These are phyloP conservation scores for Drosophila affinis DNA, from an alignment of 2,888 invertebrate species.

Conservation along the genomic window DNA sequence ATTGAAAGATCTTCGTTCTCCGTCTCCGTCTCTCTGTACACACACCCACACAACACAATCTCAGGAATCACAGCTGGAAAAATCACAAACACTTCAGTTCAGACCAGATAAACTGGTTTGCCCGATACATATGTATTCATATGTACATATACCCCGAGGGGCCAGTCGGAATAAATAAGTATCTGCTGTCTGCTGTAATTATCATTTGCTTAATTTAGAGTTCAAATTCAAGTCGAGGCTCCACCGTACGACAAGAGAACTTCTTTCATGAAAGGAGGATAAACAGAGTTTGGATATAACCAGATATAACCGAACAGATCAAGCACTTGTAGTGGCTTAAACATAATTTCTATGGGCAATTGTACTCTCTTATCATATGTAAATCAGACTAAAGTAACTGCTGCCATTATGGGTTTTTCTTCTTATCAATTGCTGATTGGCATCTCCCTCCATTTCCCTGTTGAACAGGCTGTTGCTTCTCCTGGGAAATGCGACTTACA, in stretches of 20 bases:
- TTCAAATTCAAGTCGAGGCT: constrained; percentile 34
- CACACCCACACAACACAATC: neutral
- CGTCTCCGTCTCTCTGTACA: too few relatives aligned
- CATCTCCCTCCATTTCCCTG: neutral
- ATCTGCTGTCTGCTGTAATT: constrained; percentile 16
- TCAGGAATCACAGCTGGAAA: constrained; percentile 40
- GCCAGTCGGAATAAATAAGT: neutral
- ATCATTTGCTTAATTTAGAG: constrained; percentile 44
- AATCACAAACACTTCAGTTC: constrained; percentile 51
- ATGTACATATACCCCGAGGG: neutral
- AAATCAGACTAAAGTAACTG: neutral
- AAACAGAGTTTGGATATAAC: constrained; percentile 2
- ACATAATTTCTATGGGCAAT: neutral
- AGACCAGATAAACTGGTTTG: constrained; percentile 70
- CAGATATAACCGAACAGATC: neutral
- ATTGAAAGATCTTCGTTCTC: constrained; percentile 11
- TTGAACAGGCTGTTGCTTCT: neutral
- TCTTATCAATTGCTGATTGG: constrained; percentile 10
- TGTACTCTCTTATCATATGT: neutral
- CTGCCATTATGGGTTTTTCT: neutral
- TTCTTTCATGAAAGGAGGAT: constrained; percentile 24
- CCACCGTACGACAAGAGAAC: constrained; percentile 38
- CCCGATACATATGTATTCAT: constrained; percentile 2
- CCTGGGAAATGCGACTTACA: constrained; percentile 26
- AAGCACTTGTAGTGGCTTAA: neutral